Conservation (phyloP, 2,888 invertebrate species). For the Selenia dentaria region DNA sequence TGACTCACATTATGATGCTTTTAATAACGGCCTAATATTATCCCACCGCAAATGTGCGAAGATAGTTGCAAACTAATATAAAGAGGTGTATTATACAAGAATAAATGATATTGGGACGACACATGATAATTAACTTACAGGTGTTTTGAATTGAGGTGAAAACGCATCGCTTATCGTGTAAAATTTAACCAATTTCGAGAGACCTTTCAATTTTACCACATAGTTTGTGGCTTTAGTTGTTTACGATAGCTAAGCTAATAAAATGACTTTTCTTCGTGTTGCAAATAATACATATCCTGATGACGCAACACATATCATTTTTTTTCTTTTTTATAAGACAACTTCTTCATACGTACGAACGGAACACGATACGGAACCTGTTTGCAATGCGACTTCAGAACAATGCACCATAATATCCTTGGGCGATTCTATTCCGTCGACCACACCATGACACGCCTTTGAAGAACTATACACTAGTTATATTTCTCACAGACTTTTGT, state of each 20-base stretch:
- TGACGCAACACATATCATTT: too few relatives aligned
- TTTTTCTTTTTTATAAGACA: constrained; percentile 26
- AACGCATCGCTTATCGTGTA: too few relatives aligned
- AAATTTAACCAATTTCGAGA: too few relatives aligned
- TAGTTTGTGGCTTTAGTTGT: too few relatives aligned
- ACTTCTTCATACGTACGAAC: constrained; percentile 42
- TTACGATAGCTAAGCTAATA: too few relatives aligned
- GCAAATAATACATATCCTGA: too few relatives aligned
- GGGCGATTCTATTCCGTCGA: constrained; percentile 12
- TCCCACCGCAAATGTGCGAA: constrained; percentile 22
- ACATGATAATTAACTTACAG: too few relatives aligned
- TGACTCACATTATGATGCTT: constrained; percentile 63
- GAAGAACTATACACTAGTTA: constrained; percentile 4
- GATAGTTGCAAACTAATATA: constrained; percentile 27
- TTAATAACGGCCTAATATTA: constrained; percentile 27
- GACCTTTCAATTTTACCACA: too few relatives aligned
- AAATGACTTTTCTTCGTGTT: too few relatives aligned
- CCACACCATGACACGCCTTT: constrained; percentile 28
- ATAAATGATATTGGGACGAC: too few relatives aligned
- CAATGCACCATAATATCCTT: constrained; percentile 52
- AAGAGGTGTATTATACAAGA: too few relatives aligned
- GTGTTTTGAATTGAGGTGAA: too few relatives aligned
- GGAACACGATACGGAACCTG: constrained; percentile 62
- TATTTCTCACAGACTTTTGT: neutral
- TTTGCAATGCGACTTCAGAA: constrained; percentile 53